Conservation (phyloP, 2,113 vertebrate species). For the Epinephelus lanceolatus region DNA sequence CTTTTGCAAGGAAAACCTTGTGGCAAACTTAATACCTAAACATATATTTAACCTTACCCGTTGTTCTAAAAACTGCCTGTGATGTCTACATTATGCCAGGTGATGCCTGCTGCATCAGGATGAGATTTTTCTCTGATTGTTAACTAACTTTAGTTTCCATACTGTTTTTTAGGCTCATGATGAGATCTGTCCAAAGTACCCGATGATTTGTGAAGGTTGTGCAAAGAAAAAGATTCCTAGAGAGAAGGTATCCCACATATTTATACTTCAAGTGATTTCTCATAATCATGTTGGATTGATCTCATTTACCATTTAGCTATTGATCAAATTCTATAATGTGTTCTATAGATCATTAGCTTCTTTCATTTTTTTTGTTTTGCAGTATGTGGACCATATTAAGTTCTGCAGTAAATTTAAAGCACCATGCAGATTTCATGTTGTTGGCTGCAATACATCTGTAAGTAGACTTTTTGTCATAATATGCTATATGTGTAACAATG, state of each 20-base stretch:
- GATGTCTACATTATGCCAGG: neutral
- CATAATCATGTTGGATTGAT: slow-evolving; percentile 44
- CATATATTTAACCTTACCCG: neutral
- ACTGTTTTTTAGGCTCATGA: slow-evolving; percentile 88
- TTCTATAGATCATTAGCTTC: slow-evolving; percentile 67
- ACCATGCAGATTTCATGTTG: slow-evolving; percentile 91
- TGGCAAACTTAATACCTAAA: neutral
- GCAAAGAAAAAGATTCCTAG: slow-evolving; percentile 93
- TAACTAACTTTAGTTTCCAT: slow-evolving; percentile 9
- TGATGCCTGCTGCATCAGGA: neutral
- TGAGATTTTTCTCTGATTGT: neutral
- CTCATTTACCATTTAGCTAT: slow-evolving; percentile 60
- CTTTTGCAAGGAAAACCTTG: too few species aligned
- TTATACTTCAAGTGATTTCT: neutral
- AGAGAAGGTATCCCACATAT: slow-evolving; percentile 87
- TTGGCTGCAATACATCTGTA: slow-evolving; percentile 91
- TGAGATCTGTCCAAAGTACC: slow-evolving; percentile 93
- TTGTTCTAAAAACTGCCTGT: neutral
- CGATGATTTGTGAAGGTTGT: slow-evolving; percentile 94
- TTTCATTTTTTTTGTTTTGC: slow-evolving; percentile 63
- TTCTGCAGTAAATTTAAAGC: slow-evolving; percentile 90
- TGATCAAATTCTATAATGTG: slow-evolving; percentile 42
- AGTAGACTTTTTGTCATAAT: slow-evolving; percentile 80
- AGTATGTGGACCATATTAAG: slow-evolving; percentile 96
- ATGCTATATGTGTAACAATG: slow-evolving; percentile 50